Evolutionary conservation across 2,888 invertebrate genomes (phyloP).

Genomic region (Microctonus aethiopoides): DNA sequence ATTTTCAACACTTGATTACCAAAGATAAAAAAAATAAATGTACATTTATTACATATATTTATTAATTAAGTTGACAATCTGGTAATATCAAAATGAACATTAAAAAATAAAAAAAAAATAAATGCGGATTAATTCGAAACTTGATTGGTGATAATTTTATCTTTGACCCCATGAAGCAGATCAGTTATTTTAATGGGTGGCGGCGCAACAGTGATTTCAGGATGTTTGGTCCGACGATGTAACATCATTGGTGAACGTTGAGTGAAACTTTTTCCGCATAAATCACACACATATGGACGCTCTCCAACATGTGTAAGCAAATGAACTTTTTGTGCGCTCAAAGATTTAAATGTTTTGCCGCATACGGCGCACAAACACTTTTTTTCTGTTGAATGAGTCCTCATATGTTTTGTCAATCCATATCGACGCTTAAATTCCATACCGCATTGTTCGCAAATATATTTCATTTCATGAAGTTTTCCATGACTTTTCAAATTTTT

Average conservation of each 20-base stretch:
- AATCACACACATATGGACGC: constrained; percentile 60
- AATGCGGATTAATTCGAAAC: constrained; percentile 6
- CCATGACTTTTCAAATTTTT: constrained; percentile 56
- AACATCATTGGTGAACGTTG: constrained; percentile 62
- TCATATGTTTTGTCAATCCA: constrained; percentile 58
- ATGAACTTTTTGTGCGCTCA: constrained; percentile 60
- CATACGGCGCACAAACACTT: constrained; percentile 59
- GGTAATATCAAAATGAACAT: background rate
- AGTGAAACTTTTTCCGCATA: constrained; percentile 61
- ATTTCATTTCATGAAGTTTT: constrained; percentile 58
- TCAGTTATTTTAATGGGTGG: constrained; percentile 62
- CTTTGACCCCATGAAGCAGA: constrained; percentile 58
- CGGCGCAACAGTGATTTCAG: constrained; percentile 57
- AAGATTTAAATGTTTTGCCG: constrained; percentile 57
- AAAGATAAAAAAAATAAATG: background rate
- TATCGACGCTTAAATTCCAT: constrained; percentile 61
- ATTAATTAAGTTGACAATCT: background rate
- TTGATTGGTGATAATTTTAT: constrained; percentile 54
- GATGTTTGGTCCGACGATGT: constrained; percentile 57
- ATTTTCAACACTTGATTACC: background rate
- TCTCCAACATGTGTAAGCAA: constrained; percentile 57
- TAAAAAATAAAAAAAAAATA: too few relatives aligned
- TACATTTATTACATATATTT: background rate
- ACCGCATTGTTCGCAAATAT: constrained; percentile 61
- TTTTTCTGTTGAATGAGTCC: constrained; percentile 59